These are phyloP conservation scores for Eulemur albifrons DNA, from an alignment of 2,797 vertebrate genomes.

Conservation along the genomic window DNA sequence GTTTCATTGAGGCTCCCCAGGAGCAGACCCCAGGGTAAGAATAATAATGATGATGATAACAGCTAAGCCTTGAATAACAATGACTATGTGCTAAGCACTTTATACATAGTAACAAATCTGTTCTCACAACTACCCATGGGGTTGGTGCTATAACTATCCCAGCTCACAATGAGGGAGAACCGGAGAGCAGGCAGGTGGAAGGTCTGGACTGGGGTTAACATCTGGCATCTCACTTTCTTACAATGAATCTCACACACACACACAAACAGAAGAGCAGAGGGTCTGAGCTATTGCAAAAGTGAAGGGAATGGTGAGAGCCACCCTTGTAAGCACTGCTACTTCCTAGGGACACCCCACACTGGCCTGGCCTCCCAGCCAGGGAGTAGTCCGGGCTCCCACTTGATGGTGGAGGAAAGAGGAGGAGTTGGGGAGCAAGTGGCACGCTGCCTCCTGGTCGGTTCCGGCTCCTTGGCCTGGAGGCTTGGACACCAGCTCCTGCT, in stretches of 20 bases:
- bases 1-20: not conserved
- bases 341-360: not conserved
- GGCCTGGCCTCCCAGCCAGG: not conserved
- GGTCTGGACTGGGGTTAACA: no score
- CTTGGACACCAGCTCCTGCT: not conserved
- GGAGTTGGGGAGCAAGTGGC: not conserved
- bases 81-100: conserved; percentile 4
- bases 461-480: not conserved
- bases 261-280: not conserved
- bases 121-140: not conserved
- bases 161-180: not conserved
- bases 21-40: conserved; percentile 20
- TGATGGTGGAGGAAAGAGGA: not conserved
- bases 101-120: not conserved
- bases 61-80: conserved; percentile 19
- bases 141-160: not conserved
- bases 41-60: not conserved
- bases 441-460: not conserved
- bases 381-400: not conserved
- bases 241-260: not conserved
- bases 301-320: not conserved
- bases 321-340: not conserved
- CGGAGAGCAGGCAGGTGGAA: not conserved
- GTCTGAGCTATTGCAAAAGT: not conserved
- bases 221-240: not conserved